phyloP scores from a whole-genome alignment of 2,113 vertebrate genomes.

The Scomber colias region DNA sequence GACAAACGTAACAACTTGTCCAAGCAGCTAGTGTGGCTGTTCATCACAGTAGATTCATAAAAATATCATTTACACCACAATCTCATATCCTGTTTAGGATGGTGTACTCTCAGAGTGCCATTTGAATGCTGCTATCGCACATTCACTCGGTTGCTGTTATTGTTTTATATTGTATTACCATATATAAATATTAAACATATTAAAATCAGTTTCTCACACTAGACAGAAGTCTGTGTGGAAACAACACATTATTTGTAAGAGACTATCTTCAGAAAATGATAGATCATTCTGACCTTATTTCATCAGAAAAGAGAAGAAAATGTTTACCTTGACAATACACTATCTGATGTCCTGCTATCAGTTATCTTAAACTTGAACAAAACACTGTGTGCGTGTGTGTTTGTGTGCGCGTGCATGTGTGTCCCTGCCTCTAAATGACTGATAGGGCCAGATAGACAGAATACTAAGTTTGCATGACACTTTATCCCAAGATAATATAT shows the following conservation, averaged over 20 bases:
- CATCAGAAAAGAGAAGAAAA: conserved; percentile 4
- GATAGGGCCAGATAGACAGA: not conserved
- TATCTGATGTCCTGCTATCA: conserved; percentile 46
- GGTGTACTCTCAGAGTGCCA: too few species aligned
- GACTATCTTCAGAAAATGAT: conserved; percentile 4
- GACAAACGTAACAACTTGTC: not conserved
- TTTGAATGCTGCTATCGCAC: not conserved
- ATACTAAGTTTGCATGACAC: conserved; percentile 10
- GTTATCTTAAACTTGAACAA: conserved; percentile 26
- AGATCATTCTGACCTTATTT: conserved; percentile 27
- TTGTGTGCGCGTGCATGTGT: not conserved
- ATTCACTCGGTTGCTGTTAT: not conserved
- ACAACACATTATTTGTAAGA: not conserved
- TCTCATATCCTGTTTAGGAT: not conserved
- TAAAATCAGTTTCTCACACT: not conserved
- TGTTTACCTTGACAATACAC: conserved; percentile 13
- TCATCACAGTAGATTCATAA: not conserved
- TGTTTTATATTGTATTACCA: not conserved
- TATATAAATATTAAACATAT: not conserved
- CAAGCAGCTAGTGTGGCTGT: not conserved
- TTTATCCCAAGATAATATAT: conserved; percentile 26
- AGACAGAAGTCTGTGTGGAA: not conserved
- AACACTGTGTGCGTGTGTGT: conserved; percentile 1
- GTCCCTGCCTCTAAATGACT: not conserved
- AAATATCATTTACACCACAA: not conserved